Conservation (phyloP, 1,140 invertebrate genomes). For the Zaprionus capensis region DNA sequence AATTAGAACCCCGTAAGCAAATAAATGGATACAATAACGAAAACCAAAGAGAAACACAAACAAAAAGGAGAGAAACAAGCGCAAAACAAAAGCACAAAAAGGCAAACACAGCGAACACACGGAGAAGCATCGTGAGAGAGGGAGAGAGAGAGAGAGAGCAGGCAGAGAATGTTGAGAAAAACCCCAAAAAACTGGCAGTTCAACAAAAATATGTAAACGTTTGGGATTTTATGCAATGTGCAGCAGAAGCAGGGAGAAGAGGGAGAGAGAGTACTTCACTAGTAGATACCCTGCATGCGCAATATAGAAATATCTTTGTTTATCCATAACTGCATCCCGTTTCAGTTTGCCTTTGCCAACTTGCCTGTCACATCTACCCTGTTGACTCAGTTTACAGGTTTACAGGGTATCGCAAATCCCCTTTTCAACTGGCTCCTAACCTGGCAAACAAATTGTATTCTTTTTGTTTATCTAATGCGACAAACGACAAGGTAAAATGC, state of each 20-base stretch:
- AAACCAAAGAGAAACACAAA: slow-evolving; percentile 18
- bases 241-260: slow-evolving; percentile 29
- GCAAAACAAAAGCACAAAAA: slow-evolving; percentile 37
- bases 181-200: slow-evolving; percentile 37
- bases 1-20: slow-evolving; percentile 69
- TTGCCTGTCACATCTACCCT: background rate
- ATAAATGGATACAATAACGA: slow-evolving; percentile 49
- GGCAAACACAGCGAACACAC: slow-evolving; percentile 45
- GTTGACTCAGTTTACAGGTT: background rate
- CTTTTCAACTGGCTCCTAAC: slow-evolving; percentile 28
- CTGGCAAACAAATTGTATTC: slow-evolving; percentile 65
- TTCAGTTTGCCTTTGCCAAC: background rate
- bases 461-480: slow-evolving; percentile 70
- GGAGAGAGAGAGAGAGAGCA: slow-evolving; percentile 15
- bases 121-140: slow-evolving; percentile 38
- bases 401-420: slow-evolving; percentile 18
- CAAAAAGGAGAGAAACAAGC: slow-evolving; percentile 14
- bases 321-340: background rate
- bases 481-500: slow-evolving; percentile 66
- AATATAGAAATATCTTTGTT: background rate
- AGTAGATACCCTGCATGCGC: background rate
- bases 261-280: background rate
- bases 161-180: slow-evolving; percentile 31
- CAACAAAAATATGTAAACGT: slow-evolving; percentile 60
- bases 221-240: slow-evolving; percentile 66